These are phyloP conservation scores for Bimastos eiseni DNA, from an alignment of 2,888 invertebrate species.

Conservation along the genomic window DNA sequence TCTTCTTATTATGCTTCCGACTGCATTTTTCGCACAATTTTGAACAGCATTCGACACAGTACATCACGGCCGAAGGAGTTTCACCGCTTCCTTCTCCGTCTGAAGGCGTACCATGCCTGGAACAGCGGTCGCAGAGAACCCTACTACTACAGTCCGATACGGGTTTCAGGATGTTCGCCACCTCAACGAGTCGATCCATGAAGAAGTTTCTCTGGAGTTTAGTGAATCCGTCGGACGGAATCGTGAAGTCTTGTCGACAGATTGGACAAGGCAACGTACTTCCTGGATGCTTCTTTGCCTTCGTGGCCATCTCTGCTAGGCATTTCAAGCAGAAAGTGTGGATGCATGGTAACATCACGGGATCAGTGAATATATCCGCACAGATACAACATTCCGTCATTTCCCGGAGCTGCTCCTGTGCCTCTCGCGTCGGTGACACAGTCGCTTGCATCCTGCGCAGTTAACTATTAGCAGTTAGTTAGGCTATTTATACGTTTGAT, in stretches of 20 bases:
- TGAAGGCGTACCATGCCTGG: not conserved
- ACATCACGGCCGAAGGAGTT: not conserved
- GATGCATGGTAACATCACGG: conserved; percentile 7
- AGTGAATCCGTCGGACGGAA: not conserved
- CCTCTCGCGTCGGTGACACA: not conserved
- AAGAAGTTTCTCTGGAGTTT: not conserved
- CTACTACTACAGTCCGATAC: not conserved
- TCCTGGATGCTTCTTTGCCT: not conserved
- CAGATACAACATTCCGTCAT: conserved; percentile 19
- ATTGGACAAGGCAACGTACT: not conserved
- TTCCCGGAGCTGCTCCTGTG: not conserved
- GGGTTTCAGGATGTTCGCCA: not conserved
- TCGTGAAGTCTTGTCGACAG: not conserved
- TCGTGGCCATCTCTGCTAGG: not conserved
- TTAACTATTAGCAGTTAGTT: not conserved
- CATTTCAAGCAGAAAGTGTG: conserved; percentile 7
- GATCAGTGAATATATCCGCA: conserved; percentile 1
- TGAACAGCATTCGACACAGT: conserved; percentile 9
- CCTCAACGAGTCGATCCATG: conserved; percentile 14
- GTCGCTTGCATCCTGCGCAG: not conserved
- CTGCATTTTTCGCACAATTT: conserved; percentile 16
- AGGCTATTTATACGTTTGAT: not conserved
- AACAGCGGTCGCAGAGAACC: not conserved
- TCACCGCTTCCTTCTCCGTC: not conserved
- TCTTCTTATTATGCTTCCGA: not conserved